Conservation (phyloP, 1,140 invertebrate genomes). For the Zaprionus ghesquierei region DNA sequence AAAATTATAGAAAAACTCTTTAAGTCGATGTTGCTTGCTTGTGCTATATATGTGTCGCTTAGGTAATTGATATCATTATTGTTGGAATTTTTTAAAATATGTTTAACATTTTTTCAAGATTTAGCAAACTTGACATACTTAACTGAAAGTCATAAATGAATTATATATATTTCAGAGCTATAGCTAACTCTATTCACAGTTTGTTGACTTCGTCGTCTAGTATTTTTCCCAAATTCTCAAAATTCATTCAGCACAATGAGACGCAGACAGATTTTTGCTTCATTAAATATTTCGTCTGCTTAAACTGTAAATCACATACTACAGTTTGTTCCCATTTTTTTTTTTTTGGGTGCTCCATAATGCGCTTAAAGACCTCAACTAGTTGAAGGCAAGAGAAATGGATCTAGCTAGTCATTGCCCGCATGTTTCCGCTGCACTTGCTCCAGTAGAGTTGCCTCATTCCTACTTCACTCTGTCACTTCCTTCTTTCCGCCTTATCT, state of each 20-base stretch:
- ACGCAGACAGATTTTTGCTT: slow-evolving; percentile 7
- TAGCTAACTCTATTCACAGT: not conserved
- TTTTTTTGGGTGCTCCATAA: slow-evolving; percentile 1
- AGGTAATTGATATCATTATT: slow-evolving; percentile 14
- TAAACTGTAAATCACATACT: slow-evolving; percentile 44
- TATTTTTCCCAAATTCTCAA: not conserved
- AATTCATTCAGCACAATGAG: slow-evolving; percentile 36
- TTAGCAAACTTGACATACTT: slow-evolving; percentile 16
- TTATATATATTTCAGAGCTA: not conserved
- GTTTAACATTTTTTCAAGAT: not conserved
- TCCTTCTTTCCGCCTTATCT: not conserved
- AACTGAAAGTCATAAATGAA: not conserved
- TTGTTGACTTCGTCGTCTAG: not conserved
- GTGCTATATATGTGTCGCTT: slow-evolving; percentile 3
- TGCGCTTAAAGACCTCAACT: not conserved
- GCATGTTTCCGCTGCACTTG: slow-evolving; percentile 60
- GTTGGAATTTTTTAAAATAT: slow-evolving; percentile 2
- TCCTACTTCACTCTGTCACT: not conserved
- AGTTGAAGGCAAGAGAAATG: slow-evolving; percentile 49
- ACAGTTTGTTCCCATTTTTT: slow-evolving; percentile 58
- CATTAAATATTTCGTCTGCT: slow-evolving; percentile 31
- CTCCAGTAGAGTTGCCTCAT: not conserved
- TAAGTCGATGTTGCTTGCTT: not conserved
- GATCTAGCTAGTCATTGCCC: slow-evolving; percentile 50
- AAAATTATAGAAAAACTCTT: slow-evolving; percentile 1